Percentiles rank a stretch among this genome's conserved stretches.
These are phyloP conservation scores for Gymnorhina tibicen DNA, from an alignment of 2,113 vertebrate species.

Conservation along the genomic window DNA sequence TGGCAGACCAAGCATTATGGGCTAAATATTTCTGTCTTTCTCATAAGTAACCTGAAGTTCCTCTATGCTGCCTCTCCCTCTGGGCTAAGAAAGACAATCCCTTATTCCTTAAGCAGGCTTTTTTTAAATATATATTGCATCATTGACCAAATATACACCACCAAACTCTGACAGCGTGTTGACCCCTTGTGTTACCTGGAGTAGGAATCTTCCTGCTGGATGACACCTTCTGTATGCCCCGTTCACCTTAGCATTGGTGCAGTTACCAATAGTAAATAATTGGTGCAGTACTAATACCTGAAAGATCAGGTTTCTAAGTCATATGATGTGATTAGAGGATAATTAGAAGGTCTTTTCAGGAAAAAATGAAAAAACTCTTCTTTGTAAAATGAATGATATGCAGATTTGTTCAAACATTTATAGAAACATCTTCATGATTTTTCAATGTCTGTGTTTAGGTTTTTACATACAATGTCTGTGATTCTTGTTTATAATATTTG, in stretches of 20 bases:
- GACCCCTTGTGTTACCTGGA: neutral
- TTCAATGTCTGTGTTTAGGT: neutral
- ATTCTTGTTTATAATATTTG: neutral
- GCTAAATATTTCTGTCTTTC: neutral
- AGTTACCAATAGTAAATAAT: too few species aligned
- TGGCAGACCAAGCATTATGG: neutral
- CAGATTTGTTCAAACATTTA: neutral
- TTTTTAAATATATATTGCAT: neutral
- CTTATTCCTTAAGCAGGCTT: neutral
- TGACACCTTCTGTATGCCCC: neutral
- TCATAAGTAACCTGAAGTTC: neutral
- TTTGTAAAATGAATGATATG: neutral
- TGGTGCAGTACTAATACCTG: too few species aligned
- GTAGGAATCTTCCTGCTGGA: neutral
- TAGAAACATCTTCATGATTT: neutral
- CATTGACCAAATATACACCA: neutral
- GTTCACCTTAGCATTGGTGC: neutral
- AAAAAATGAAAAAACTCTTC: neutral
- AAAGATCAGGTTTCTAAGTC: neutral
- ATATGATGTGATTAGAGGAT: neutral
- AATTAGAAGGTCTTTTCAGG: neutral
- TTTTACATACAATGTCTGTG: neutral
- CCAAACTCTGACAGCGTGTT: neutral
- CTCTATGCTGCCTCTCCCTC: neutral
- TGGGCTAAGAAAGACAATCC: neutral